phyloP scores from a whole-genome alignment of 2,113 vertebrate genomes.

The Vimba vimba region DNA sequence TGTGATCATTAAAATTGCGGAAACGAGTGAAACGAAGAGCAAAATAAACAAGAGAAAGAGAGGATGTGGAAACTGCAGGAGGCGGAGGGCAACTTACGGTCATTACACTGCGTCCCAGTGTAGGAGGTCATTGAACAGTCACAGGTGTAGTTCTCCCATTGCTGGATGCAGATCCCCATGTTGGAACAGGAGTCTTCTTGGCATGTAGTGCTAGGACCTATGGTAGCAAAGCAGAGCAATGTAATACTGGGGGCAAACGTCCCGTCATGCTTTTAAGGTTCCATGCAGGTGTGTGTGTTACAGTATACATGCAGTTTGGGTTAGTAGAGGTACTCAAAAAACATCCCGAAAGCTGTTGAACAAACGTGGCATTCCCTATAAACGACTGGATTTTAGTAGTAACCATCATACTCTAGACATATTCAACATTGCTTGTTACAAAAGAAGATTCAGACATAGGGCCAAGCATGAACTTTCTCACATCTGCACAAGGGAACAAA shows the following conservation, averaged over 20 bases:
- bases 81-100: constrained; percentile 84
- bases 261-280: constrained; percentile 28
- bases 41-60: constrained; percentile 18
- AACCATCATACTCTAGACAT: constrained; percentile 47
- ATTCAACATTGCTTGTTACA: constrained; percentile 49
- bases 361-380: constrained; percentile 58
- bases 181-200: constrained; percentile 96
- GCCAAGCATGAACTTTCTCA: constrained; percentile 48
- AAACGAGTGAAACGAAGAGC: background rate
- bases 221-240: constrained; percentile 53
- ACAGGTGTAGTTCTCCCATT: constrained; percentile 96
- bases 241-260: constrained; percentile 43
- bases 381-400: constrained; percentile 56
- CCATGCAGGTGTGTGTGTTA: constrained; percentile 60
- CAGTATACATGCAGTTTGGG: constrained; percentile 56
- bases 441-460: constrained; percentile 24
- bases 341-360: constrained; percentile 45
- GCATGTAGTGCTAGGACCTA: constrained; percentile 95
- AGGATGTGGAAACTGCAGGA: background rate
- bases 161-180: constrained; percentile 95
- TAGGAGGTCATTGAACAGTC: constrained; percentile 97
- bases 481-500: constrained; percentile 47
- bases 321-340: constrained; percentile 55
- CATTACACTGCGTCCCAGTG: constrained; percentile 93
- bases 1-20: background rate